Base-by-base conservation (phyloP, 2,888 invertebrate species). In the Polietes domitor region DNA sequence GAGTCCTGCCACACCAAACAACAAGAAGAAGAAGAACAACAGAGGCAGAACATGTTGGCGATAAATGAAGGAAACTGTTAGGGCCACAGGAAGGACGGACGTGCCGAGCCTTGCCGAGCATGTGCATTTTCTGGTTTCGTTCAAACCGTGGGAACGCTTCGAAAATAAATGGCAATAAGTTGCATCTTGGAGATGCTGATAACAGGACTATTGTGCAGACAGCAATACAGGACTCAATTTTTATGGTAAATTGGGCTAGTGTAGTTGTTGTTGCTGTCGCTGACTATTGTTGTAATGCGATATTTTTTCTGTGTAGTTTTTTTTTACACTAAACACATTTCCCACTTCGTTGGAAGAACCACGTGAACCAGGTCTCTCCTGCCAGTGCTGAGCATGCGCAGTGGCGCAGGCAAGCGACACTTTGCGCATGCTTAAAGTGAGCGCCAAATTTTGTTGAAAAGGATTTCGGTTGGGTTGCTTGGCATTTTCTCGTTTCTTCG, bases 401-500 rank as follows among this genome's bases (percentile, higher is more conserved):
- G 47, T 47, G 12, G 47, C 47, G 4, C 4, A 32, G 32, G 9
- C 32, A 32, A 41, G 15, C 41, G 47, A 47, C 10, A 7, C 50
- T 72, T 37, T 77, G 77, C 78, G 83, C 85, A 85, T 83, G 85
- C 83, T 72, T 58, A 85, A 83, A 85, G 83, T 83, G 83, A 75
- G 83, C 80, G 58, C 71, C 68, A 79, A 83, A 78, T 50, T 80
- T 77, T 26, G n/a, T 47, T 12, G 19, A 10, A 68, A 68, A 43
- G 26, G 70, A 47, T 55, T 74, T 80, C 65, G 17, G 3, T 19
- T 41, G 15, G 7, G 10, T 4, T 21, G 26, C 26, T 55, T 47
- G 55, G 58, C 6, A 73, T 63, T 83, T 43, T 58, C 32, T 65
- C 47, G 21, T 19, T 43, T n/a, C 12, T 50, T 32, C 5, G 53